A percentile compares a stretch with the other conserved stretches of the same genome.
These are phyloP conservation scores for Eristalinus sepulchralis DNA, from an alignment of 2,888 invertebrate genomes.

Conservation along the genomic window DNA sequence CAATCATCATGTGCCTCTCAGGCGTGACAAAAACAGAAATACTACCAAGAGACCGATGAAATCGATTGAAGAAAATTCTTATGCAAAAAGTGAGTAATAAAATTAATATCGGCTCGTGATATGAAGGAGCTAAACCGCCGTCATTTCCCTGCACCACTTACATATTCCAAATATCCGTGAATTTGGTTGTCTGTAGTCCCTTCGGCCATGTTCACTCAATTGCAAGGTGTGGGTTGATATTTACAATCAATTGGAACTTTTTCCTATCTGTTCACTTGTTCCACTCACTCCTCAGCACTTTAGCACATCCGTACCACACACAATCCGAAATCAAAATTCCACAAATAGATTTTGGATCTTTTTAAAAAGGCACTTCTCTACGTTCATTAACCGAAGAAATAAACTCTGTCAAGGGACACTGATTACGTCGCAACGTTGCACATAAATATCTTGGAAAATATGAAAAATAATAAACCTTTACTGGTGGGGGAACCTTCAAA, in stretches of 20 bases:
- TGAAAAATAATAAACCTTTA: conserved; percentile 36
- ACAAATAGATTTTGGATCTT: neutral
- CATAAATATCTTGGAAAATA: conserved; percentile 20
- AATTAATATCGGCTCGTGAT: conserved; percentile 48
- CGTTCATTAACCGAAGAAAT: neutral
- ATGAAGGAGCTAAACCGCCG: conserved; percentile 2
- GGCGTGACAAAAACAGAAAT: conserved; percentile 53
- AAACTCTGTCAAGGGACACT: neutral
- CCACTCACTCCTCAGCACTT: neutral
- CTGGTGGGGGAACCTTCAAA: conserved; percentile 28
- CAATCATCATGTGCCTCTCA: conserved; percentile 21
- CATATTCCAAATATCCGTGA: conserved; percentile 66
- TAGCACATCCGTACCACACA: conserved; percentile 2
- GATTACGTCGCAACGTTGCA: conserved; percentile 45
- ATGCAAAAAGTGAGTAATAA: conserved; percentile 68
- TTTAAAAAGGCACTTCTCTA: neutral
- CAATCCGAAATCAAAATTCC: neutral
- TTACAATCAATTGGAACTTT: conserved; percentile 25
- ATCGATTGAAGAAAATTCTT: conserved; percentile 69
- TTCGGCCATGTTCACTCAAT: conserved; percentile 57
- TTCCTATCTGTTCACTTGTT: conserved; percentile 23
- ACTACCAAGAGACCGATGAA: conserved; percentile 37
- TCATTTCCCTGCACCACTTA: conserved; percentile 41
- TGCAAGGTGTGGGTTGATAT: conserved; percentile 28
- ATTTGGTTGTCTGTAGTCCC: conserved; percentile 59